phyloP scores from a whole-genome alignment of 1,140 invertebrate genomes.

The Drusus annulatus region DNA sequence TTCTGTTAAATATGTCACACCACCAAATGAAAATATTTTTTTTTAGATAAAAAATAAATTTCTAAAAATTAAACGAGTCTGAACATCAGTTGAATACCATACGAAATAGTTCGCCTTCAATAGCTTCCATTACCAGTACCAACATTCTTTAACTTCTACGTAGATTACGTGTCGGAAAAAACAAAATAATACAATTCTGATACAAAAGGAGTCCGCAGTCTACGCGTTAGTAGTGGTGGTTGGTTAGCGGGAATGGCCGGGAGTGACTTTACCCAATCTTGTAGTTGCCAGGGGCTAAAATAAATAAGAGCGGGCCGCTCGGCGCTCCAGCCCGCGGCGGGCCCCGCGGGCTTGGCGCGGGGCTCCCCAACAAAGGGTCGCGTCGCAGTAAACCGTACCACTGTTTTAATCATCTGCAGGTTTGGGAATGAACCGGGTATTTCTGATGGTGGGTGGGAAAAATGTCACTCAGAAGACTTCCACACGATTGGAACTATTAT shows the following conservation, averaged over 20 bases:
- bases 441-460: too few relatives aligned
- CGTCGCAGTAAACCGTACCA: background rate
- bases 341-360: background rate
- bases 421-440: too few relatives aligned
- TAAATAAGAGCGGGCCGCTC: constrained; percentile 35
- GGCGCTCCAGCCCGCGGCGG: constrained; percentile 5
- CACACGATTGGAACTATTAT: too few relatives aligned
- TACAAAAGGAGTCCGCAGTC: background rate
- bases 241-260: constrained; percentile 11
- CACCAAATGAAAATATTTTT: too few relatives aligned
- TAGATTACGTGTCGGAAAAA: background rate
- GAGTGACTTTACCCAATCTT: constrained; percentile 48
- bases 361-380: background rate
- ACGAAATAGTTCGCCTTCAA: too few relatives aligned
- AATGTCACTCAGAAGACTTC: too few relatives aligned
- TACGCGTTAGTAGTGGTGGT: background rate
- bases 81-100: too few relatives aligned
- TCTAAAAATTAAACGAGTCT: too few relatives aligned
- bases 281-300: constrained; percentile 37
- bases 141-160: background rate
- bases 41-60: too few relatives aligned
- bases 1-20: too few relatives aligned
- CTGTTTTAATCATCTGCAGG: background rate
- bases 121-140: too few relatives aligned
- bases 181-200: constrained; percentile 6